Percentiles rank a stretch among this genome's conserved stretches.
phyloP scores from a whole-genome alignment of 2,113 vertebrate genomes.

The Ptilorrhoa leucosticta region DNA sequence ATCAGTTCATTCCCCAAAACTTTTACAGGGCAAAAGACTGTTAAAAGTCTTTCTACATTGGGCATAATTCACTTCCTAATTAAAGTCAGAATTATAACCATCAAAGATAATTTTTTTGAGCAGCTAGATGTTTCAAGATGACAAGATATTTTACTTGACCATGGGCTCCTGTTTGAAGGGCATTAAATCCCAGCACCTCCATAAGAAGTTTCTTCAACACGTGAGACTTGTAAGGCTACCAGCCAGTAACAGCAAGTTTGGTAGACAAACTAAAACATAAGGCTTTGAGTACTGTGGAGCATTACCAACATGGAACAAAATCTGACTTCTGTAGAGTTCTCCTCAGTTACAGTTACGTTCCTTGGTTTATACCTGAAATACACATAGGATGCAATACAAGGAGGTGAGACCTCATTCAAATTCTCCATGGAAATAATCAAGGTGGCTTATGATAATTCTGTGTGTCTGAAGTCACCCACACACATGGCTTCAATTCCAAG shows the following conservation, averaged over 20 bases:
- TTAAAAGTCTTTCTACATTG: neutral
- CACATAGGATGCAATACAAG: neutral
- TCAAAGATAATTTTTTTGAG: neutral
- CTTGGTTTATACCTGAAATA: neutral
- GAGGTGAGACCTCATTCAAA: neutral
- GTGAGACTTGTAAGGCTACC: neutral
- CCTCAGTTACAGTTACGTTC: neutral
- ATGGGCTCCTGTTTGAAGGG: neutral
- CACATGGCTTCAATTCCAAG: slow-evolving; percentile 1
- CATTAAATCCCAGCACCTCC: neutral
- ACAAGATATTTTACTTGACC: neutral
- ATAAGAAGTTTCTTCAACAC: neutral
- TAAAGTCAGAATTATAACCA: neutral
- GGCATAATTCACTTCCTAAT: neutral
- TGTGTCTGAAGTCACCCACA: neutral
- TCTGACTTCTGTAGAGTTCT: neutral
- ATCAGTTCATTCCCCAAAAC: neutral
- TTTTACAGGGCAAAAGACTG: neutral
- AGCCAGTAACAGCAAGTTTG: neutral
- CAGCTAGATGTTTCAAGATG: neutral
- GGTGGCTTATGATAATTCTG: neutral
- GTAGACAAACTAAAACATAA: neutral
- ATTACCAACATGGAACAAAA: neutral
- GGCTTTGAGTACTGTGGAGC: neutral
- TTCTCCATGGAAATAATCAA: neutral